Conservation (phyloP, 2,797 vertebrate species). For the Pseudomugil gertrudae region DNA sequence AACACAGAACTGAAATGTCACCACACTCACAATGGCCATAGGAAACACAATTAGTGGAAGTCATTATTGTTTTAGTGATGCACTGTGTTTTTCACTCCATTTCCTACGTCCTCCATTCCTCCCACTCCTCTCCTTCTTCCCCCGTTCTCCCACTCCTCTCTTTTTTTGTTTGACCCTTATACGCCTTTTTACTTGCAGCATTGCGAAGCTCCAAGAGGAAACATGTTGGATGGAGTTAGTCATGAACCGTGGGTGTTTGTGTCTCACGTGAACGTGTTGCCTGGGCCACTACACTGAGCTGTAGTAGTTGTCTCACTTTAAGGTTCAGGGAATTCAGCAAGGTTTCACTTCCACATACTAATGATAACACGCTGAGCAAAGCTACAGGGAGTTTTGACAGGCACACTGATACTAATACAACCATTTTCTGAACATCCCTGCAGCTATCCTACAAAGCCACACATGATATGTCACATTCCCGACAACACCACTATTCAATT, state of each 20-base stretch:
- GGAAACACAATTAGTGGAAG: constrained; percentile 81
- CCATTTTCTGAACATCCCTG: constrained; percentile 27
- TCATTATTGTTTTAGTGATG: constrained; percentile 74
- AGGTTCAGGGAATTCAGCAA: constrained; percentile 19
- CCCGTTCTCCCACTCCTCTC: constrained; percentile 24
- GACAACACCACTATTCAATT: not conserved
- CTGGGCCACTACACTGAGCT: not conserved
- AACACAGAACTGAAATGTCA: constrained; percentile 82
- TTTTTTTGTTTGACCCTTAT: constrained; percentile 37
- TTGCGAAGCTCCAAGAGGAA: constrained; percentile 31
- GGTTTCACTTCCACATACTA: constrained; percentile 50
- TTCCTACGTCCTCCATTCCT: constrained; percentile 53
- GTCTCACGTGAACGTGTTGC: constrained; percentile 6
- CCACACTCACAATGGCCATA: constrained; percentile 67
- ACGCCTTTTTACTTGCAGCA: constrained; percentile 26
- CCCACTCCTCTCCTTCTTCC: constrained; percentile 44
- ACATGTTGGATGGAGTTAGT: constrained; percentile 32
- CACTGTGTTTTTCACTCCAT: constrained; percentile 60
- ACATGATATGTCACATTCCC: accelerated
- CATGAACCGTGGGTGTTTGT: constrained; percentile 19
- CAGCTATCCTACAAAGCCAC: not conserved
- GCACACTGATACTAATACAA: constrained; percentile 14
- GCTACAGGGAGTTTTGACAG: constrained; percentile 41
- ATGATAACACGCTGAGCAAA: constrained; percentile 35
- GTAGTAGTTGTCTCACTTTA: constrained; percentile 18